These are phyloP conservation scores for Heliopora coerulea DNA, from an alignment of 92 coral and sea anemone species.

Conservation along the genomic window DNA sequence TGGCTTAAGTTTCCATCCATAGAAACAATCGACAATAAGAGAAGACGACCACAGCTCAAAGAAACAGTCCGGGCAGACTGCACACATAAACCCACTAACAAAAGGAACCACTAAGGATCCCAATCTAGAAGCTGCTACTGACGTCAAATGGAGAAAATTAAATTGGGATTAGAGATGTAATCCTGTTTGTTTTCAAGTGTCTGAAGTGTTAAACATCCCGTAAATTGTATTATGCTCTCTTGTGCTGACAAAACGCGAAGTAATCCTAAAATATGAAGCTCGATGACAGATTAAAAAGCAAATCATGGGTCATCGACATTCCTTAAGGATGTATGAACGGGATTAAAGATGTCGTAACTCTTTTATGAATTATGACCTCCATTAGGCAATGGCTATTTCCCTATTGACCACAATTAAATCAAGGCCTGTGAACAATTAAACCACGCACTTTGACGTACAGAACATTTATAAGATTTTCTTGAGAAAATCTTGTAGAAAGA, in stretches of 20 bases:
- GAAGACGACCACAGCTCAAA: too few species aligned
- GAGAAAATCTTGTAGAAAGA: too few species aligned
- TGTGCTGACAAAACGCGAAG: neutral
- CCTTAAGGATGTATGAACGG: too few species aligned
- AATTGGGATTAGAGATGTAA: slow-evolving; percentile 1
- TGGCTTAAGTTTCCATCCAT: too few species aligned
- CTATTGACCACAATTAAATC: too few species aligned
- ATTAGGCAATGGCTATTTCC: slow-evolving; percentile 35
- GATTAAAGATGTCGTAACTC: too few species aligned
- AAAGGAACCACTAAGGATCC: neutral
- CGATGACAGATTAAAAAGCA: neutral
- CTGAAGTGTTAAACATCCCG: neutral
- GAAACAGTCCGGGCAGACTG: neutral
- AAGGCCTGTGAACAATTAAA: too few species aligned
- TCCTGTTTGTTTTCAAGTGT: neutral
- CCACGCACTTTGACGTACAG: too few species aligned
- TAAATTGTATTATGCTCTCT: slow-evolving; percentile 1
- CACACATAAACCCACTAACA: neutral
- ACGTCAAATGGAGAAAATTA: neutral
- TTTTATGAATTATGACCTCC: slow-evolving; percentile 13
- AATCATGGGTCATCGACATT: too few species aligned
- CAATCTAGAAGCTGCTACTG: slow-evolving; percentile 4
- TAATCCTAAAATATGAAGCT: neutral
- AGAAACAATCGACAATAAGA: too few species aligned
- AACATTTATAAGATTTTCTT: too few species aligned